These are phyloP conservation scores for Aricia agestis DNA, from an alignment of 1,140 invertebrate species.

Conservation along the genomic window DNA sequence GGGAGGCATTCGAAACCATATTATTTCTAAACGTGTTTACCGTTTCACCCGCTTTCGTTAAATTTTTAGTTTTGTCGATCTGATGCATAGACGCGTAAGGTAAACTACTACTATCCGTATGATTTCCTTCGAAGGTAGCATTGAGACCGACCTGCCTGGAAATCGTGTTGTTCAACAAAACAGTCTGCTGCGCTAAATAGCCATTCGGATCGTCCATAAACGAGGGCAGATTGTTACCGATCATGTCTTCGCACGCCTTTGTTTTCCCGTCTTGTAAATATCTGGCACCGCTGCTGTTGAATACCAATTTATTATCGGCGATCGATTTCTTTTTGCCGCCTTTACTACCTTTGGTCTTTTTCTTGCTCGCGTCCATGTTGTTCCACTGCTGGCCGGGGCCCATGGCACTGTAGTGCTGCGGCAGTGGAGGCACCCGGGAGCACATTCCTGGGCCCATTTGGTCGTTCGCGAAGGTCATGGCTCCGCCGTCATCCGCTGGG, in stretches of 20 bases:
- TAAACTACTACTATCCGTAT: conserved; percentile 45
- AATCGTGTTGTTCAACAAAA: conserved; percentile 88
- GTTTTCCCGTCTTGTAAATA: conserved; percentile 52
- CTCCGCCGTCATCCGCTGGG: conserved; percentile 48
- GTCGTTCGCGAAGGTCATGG: conserved; percentile 47
- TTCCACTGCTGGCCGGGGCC: conserved; percentile 77
- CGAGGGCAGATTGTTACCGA: conserved; percentile 60
- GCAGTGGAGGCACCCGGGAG: conserved; percentile 83
- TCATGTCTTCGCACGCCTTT: conserved; percentile 47
- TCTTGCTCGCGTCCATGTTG: conserved; percentile 78
- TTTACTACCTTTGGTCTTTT: conserved; percentile 79
- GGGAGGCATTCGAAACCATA: conserved; percentile 54
- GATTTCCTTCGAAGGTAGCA: conserved; percentile 48
- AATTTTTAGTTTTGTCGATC: conserved; percentile 42
- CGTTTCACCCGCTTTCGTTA: conserved; percentile 41
- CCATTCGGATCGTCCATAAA: conserved; percentile 94
- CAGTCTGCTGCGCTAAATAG: conserved; percentile 91
- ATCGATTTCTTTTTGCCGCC: conserved; percentile 77
- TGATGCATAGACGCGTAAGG: conserved; percentile 39
- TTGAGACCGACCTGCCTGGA: conserved; percentile 82
- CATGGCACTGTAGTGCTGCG: conserved; percentile 80
- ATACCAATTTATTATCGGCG: conserved; percentile 61
- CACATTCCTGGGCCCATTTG: conserved; percentile 63
- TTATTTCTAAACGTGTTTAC: conserved; percentile 54
- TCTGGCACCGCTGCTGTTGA: conserved; percentile 55